A percentile compares a stretch with the other conserved stretches of the same genome.
These are phyloP conservation scores for Tortrix viridana DNA, from an alignment of 2,888 invertebrate genomes.

Conservation along the genomic window DNA sequence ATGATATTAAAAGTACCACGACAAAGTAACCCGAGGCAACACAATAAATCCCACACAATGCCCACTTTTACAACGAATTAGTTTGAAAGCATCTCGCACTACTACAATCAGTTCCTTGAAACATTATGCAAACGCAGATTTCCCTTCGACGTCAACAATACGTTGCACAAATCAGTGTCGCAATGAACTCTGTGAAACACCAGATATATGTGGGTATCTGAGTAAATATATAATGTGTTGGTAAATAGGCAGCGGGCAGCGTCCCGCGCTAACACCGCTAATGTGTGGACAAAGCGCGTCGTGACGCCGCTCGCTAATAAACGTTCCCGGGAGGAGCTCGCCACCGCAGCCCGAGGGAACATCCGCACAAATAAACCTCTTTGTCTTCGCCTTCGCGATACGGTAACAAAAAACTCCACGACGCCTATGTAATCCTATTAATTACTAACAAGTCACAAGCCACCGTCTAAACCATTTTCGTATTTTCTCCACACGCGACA, in stretches of 20 bases:
- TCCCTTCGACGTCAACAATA: conserved; percentile 75
- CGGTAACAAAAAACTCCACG: conserved; percentile 12
- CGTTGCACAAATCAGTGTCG: conserved; percentile 73
- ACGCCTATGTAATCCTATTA: background rate
- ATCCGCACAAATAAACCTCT: conserved; percentile 43
- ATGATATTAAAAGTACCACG: conserved; percentile 34
- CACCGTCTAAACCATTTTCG: conserved; percentile 48
- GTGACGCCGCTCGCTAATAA: conserved; percentile 81
- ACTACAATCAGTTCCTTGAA: conserved; percentile 62
- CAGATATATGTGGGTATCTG: conserved; percentile 71
- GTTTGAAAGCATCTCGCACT: conserved; percentile 56
- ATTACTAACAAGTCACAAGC: background rate
- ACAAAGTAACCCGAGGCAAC: conserved; percentile 43
- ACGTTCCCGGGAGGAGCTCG: conserved; percentile 74
- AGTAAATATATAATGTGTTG: conserved; percentile 69
- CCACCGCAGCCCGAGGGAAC: conserved; percentile 54
- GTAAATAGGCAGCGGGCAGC: conserved; percentile 62
- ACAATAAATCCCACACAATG: conserved; percentile 50
- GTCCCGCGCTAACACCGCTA: conserved; percentile 78
- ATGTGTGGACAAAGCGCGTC: conserved; percentile 80
- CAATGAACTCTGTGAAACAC: conserved; percentile 65
- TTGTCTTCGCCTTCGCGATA: conserved; percentile 40
- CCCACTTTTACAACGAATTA: conserved; percentile 60
- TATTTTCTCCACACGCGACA: conserved; percentile 62
- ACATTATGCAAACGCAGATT: conserved; percentile 73